Evolutionary conservation across 2,113 vertebrate species (phyloP).

Genomic region (Asarcornis scutulata): DNA sequence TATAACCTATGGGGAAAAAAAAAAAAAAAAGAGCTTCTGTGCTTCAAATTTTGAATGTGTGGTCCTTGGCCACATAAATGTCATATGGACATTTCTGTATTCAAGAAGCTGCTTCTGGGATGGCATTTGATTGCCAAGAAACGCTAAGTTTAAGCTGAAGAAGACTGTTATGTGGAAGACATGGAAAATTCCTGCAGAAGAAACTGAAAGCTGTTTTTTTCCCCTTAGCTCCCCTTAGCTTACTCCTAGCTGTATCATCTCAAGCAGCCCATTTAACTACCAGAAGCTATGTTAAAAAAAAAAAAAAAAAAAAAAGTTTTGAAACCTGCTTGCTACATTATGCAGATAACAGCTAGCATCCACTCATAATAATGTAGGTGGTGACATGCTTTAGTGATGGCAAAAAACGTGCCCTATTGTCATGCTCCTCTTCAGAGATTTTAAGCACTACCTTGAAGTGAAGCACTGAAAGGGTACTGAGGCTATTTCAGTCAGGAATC

Average conservation of each 20-base stretch:
- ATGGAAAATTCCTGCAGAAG: background rate
- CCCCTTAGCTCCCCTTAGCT: background rate
- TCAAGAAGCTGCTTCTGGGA: background rate
- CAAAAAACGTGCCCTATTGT: background rate
- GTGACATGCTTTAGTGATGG: background rate
- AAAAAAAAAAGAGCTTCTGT: background rate
- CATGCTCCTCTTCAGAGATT: background rate
- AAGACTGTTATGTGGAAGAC: background rate
- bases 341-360: background rate
- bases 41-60: background rate
- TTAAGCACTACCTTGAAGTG: background rate
- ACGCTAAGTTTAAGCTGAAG: background rate
- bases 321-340: background rate
- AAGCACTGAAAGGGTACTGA: background rate
- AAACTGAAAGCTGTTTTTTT: background rate
- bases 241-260: background rate
- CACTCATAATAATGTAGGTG: fast-evolving
- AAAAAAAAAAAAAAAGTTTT: background rate
- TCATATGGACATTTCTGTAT: background rate
- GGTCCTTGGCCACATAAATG: background rate
- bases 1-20: background rate
- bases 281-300: background rate
- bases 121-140: background rate
- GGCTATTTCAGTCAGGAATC: background rate
- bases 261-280: background rate